Percentiles rank a stretch among this genome's conserved stretches.
phyloP scores from a whole-genome alignment of 2,888 invertebrate genomes.

The Oscheius sp. region DNA sequence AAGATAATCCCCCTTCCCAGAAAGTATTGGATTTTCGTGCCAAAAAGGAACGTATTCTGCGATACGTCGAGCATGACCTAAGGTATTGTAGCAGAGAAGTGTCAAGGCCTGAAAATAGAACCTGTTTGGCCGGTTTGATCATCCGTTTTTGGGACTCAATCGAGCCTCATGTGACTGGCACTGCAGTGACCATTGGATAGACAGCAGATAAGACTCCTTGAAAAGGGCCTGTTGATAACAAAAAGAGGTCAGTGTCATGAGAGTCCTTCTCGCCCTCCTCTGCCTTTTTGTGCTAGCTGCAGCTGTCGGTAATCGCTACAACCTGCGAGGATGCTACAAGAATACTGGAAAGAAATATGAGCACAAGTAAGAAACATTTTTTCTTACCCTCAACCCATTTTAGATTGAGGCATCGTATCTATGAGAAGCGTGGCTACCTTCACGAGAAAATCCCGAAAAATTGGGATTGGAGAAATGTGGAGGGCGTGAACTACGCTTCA shows the following conservation, averaged over 20 bases:
- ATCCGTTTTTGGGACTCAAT: background rate
- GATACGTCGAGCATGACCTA: no score
- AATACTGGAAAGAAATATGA: slow-evolving; percentile 53
- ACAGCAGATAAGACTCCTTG: slow-evolving; percentile 15
- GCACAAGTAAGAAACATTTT: slow-evolving; percentile 51
- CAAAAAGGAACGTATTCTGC: no score
- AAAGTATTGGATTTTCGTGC: no score
- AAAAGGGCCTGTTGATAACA: slow-evolving; percentile 22
- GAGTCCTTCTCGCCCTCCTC: slow-evolving; percentile 13
- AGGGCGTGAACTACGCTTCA: slow-evolving; percentile 75
- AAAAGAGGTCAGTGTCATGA: slow-evolving; percentile 21
- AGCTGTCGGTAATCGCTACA: slow-evolving; percentile 46
- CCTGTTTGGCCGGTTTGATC: background rate
- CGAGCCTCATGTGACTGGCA: slow-evolving; percentile 20
- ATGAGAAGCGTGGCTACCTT: slow-evolving; percentile 63
- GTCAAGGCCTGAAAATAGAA: no score
- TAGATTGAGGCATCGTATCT: slow-evolving; percentile 62
- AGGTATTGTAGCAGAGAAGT: no score
- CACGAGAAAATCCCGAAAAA: slow-evolving; percentile 71
- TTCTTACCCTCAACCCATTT: background rate
- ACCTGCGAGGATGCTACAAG: slow-evolving; percentile 66
- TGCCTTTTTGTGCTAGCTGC: background rate
- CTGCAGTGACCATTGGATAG: background rate
- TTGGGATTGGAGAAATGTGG: slow-evolving; percentile 76
- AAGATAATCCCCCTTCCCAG: no score